Conservation (phyloP, 2,797 vertebrate species). For the Podarcis siculus region DNA sequence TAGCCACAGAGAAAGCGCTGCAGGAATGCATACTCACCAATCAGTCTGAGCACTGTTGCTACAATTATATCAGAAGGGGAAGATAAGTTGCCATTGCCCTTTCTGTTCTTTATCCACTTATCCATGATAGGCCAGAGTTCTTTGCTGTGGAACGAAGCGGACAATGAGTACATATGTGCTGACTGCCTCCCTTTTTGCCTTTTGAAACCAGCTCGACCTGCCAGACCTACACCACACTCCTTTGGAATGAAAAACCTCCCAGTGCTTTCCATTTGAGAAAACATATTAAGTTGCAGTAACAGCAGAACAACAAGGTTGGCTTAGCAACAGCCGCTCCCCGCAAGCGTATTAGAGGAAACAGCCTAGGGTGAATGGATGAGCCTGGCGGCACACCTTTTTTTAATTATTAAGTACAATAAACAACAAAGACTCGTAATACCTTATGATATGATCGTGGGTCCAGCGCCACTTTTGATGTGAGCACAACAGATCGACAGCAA, state of each 20-base stretch:
- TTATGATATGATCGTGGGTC: conserved; percentile 89
- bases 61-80: conserved; percentile 82
- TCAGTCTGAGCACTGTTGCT: conserved; percentile 87
- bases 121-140: conserved; percentile 96
- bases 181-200: no score
- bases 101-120: conserved; percentile 89
- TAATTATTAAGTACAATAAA: neutral
- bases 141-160: conserved; percentile 78
- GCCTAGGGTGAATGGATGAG: neutral
- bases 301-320: neutral
- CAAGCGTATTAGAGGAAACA: neutral
- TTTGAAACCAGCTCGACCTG: neutral
- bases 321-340: neutral
- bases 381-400: neutral
- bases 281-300: neutral
- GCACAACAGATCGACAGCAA: conserved; percentile 89
- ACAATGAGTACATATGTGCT: neutral
- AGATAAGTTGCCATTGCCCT: conserved; percentile 70
- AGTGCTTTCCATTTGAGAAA: neutral
- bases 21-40: conserved; percentile 81
- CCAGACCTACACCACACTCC: neutral
- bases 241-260: neutral
- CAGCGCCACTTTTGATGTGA: conserved; percentile 89
- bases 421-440: conserved; percentile 65
- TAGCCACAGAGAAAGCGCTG: neutral